Conservation (phyloP, 2,113 vertebrate genomes). For the Clinocottus analis region DNA sequence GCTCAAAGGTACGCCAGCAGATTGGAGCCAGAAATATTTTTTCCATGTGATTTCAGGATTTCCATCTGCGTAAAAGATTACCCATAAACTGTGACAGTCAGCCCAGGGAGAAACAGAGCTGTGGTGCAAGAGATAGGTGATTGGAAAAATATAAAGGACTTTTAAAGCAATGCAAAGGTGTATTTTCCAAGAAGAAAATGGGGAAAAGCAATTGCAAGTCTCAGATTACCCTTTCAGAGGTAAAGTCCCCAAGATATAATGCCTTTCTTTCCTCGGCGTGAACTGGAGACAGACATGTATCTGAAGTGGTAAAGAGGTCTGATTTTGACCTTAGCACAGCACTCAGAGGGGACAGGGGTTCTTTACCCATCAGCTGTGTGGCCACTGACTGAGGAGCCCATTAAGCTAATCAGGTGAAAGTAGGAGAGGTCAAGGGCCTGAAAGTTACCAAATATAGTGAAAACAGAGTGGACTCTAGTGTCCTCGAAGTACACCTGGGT, state of each 20-base stretch:
- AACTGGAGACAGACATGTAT: slow-evolving; percentile 44
- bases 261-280: slow-evolving; percentile 60
- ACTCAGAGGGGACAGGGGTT: slow-evolving; percentile 9
- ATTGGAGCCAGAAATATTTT: slow-evolving; percentile 65
- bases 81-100: slow-evolving; percentile 71
- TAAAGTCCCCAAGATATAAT: slow-evolving; percentile 66
- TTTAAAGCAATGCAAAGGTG: slow-evolving; percentile 48
- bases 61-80: slow-evolving; percentile 82
- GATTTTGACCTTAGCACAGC: slow-evolving; percentile 53
- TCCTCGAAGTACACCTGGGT: slow-evolving; percentile 61
- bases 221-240: slow-evolving; percentile 72
- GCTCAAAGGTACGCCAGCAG: slow-evolving; percentile 46
- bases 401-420: neutral
- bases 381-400: slow-evolving; percentile 9
- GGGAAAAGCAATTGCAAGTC: slow-evolving; percentile 46
- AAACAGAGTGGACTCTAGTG: slow-evolving; percentile 15
- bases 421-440: neutral
- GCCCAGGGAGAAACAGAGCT: slow-evolving; percentile 56
- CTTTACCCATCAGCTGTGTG: slow-evolving; percentile 1
- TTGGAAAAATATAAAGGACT: slow-evolving; percentile 68
- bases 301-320: slow-evolving; percentile 44
- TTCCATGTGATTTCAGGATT: slow-evolving; percentile 80
- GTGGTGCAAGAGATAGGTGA: slow-evolving; percentile 60
- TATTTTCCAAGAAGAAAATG: slow-evolving; percentile 16
- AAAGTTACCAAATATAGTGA: slow-evolving; percentile 15